Base-by-base conservation (phyloP, 2,113 vertebrate genomes). In the Gasterosteus aculeatus region DNA sequence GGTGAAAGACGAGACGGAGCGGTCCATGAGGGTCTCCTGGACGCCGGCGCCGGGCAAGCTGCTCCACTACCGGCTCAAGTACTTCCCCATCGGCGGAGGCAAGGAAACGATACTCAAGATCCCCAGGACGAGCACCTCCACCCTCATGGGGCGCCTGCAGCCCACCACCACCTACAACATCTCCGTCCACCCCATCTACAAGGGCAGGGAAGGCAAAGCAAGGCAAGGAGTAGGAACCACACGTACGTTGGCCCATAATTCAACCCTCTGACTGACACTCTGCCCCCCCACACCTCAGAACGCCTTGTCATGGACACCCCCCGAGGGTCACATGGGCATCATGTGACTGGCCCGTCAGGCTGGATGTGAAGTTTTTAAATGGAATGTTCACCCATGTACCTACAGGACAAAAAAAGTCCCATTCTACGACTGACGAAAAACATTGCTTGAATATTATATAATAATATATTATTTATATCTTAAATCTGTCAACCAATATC, bases 171-270 rank as follows among this genome's bases (percentile, higher is more conserved):
- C 94, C 0, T 99, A 99, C 47, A 82, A 95, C 83, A 88, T 99
- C 88, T 94, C 85, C 0, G 96, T 99, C 51, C 92, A 95, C 58
- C 98, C 98, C 35, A 73, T 97, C 76, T 98, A 99, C 89, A 96
- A 93, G 83, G 94, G 86, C 54, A 95, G 97, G 78, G 96, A 95
- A 85, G 98, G 98, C 86, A 98, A 97, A 93, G 92, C 96, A 88
- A 97, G 96, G 92, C 96, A 97, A 96, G 98, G 96, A 90, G 95
- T 95, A 91, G 98, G 97, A 94, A 97, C 95, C 68, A 99, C 98
- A 96, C 94, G 98, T 98, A 95, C 84, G 93, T 92, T 94, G 92
- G 88, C 91, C 90, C 88, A 85, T 90, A 85, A 91, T 90, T 92
- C 91, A 91, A 89, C 86, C 90, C 87, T 89, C 85, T 80, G 87